phyloP scores from a whole-genome alignment of 1,140 invertebrate genomes.

The Bilobella aurantiaca region DNA sequence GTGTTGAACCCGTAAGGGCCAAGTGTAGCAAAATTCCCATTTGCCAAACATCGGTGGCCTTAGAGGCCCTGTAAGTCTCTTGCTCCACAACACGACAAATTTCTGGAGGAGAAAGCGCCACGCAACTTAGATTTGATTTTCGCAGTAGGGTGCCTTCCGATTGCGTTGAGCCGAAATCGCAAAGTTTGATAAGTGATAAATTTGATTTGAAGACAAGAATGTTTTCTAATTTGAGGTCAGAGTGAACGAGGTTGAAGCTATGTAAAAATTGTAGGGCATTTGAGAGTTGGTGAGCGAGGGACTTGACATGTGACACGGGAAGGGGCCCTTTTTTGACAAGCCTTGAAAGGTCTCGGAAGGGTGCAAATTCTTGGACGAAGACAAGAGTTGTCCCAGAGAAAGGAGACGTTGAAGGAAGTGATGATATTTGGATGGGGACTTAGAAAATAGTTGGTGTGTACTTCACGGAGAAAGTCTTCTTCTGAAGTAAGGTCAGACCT shows the following conservation, averaged over 20 bases:
- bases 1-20: slow-evolving; percentile 61
- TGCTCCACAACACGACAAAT: slow-evolving; percentile 41
- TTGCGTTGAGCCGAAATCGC: slow-evolving; percentile 68
- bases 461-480: slow-evolving; percentile 70
- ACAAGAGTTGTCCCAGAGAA: slow-evolving; percentile 54
- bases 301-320: slow-evolving; percentile 52
- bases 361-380: slow-evolving; percentile 58
- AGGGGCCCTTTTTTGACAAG: slow-evolving; percentile 49
- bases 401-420: slow-evolving; percentile 77
- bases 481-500: slow-evolving; percentile 54
- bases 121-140: slow-evolving; percentile 50
- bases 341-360: slow-evolving; percentile 53
- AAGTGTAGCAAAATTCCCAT: slow-evolving; percentile 62
- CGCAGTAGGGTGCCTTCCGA: slow-evolving; percentile 51
- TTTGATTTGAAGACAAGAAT: slow-evolving; percentile 59
- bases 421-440: slow-evolving; percentile 76
- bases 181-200: slow-evolving; percentile 59
- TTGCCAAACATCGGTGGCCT: slow-evolving; percentile 64
- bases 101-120: slow-evolving; percentile 62
- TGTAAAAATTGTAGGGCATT: slow-evolving; percentile 76
- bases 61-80: slow-evolving; percentile 20
- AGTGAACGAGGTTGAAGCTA: slow-evolving; percentile 59
- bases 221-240: slow-evolving; percentile 66
- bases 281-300: slow-evolving; percentile 52
- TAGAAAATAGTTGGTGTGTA: slow-evolving; percentile 79